Percentiles rank a stretch among this genome's conserved stretches.
Conservation (phyloP, 2,888 invertebrate genomes). For the Folsomia candida region DNA sequence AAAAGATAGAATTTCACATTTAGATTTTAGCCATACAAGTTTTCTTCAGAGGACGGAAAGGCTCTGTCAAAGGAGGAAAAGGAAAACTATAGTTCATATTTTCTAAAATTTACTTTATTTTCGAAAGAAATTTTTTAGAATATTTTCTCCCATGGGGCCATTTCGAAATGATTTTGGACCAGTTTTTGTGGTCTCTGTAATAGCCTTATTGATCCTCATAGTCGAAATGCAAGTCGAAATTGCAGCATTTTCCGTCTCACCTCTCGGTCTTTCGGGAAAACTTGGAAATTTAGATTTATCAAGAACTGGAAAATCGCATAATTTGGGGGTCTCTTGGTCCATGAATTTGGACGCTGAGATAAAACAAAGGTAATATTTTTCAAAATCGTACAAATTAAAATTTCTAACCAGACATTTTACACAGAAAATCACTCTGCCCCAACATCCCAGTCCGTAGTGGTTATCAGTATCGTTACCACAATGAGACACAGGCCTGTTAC, state of each 20-base stretch:
- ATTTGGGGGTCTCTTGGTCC: conserved; percentile 39
- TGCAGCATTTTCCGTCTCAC: conserved; percentile 32
- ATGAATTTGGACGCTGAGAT: conserved; percentile 39
- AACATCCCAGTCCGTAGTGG: conserved; percentile 25
- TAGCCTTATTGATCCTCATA: too few species aligned
- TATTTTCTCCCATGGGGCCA: too few species aligned
- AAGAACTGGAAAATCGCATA: conserved; percentile 39
- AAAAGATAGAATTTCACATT: too few species aligned
- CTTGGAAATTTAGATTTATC: conserved; percentile 38
- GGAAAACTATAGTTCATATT: too few species aligned
- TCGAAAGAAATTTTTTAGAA: too few species aligned
- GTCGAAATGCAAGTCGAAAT: too few species aligned
- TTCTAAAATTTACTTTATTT: too few species aligned
- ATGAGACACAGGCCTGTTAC: conserved; percentile 30
- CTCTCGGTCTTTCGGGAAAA: conserved; percentile 35
- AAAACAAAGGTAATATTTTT: conserved; percentile 11
- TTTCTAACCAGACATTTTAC: background rate
- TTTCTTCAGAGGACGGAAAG: too few species aligned
- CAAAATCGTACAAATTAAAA: background rate
- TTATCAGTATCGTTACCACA: conserved; percentile 41
- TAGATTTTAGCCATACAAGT: too few species aligned
- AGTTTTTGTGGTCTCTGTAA: too few species aligned
- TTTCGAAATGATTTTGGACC: too few species aligned
- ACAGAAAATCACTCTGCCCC: conserved; percentile 34
- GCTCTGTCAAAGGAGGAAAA: too few species aligned